Percentiles rank a stretch among this genome's conserved stretches.
These are phyloP conservation scores for Boleophthalmus pectinirostris DNA, from an alignment of 2,113 vertebrate genomes.

Conservation along the genomic window DNA sequence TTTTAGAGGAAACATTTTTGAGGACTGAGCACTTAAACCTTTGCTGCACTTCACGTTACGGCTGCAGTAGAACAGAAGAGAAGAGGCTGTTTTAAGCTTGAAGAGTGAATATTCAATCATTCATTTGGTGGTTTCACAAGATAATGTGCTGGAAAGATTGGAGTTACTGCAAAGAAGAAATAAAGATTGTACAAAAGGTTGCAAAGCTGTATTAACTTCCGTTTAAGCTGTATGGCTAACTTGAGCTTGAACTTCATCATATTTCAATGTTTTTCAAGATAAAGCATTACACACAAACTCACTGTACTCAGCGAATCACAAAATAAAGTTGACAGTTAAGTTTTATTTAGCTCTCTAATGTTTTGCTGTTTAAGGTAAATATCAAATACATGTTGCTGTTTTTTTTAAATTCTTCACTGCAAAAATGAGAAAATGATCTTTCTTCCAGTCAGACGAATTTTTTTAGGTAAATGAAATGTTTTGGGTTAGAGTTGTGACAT, in stretches of 20 bases:
- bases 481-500: no score
- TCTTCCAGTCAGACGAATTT: no score
- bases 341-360: no score
- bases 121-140: constrained; percentile 16
- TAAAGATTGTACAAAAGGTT: constrained; percentile 46
- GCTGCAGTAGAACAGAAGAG: constrained; percentile 20
- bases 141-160: constrained; percentile 18
- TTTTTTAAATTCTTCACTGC: background rate
- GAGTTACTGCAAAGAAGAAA: constrained; percentile 24
- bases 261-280: background rate
- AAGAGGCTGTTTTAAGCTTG: constrained; percentile 16
- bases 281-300: background rate
- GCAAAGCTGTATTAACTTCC: background rate
- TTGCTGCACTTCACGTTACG: constrained; percentile 21
- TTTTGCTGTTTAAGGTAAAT: background rate
- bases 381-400: background rate
- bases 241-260: background rate
- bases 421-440: background rate
- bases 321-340: background rate
- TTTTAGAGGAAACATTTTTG: background rate
- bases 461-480: no score
- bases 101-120: constrained; percentile 21
- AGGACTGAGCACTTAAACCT: constrained; percentile 21
- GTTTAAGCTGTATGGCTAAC: background rate
- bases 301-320: background rate